Conservation (phyloP, 2,888 invertebrate species). For the Operophtera brumata region DNA sequence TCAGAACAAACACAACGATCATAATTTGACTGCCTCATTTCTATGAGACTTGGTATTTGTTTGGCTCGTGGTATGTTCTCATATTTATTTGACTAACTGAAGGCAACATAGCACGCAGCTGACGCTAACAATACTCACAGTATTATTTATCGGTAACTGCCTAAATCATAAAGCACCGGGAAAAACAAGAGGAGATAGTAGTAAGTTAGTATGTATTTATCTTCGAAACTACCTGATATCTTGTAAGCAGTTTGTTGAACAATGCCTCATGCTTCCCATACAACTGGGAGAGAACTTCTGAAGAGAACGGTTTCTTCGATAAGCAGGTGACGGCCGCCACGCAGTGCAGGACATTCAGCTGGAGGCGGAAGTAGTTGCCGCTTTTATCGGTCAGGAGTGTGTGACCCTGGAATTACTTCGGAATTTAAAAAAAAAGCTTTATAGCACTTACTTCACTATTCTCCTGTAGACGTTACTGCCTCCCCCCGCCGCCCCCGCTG, state of each 20-base stretch:
- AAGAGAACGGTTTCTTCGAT: slow-evolving; percentile 76
- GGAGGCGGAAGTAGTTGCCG: slow-evolving; percentile 82
- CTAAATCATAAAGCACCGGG: too few relatives aligned
- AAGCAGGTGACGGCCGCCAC: slow-evolving; percentile 83
- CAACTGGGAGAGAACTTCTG: slow-evolving; percentile 80
- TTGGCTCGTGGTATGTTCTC: too few relatives aligned
- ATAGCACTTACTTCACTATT: too few relatives aligned
- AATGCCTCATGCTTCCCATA: slow-evolving; percentile 88
- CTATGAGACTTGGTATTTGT: too few relatives aligned
- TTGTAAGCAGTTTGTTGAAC: slow-evolving; percentile 83
- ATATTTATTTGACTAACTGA: too few relatives aligned
- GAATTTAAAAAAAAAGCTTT: background rate
- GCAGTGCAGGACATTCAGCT: slow-evolving; percentile 77
- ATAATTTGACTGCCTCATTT: background rate
- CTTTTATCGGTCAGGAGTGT: slow-evolving; percentile 79
- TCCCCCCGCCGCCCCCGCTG: too few relatives aligned
- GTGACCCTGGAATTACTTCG: slow-evolving; percentile 76
- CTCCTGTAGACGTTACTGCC: too few relatives aligned
- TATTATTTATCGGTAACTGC: too few relatives aligned
- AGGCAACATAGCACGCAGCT: too few relatives aligned
- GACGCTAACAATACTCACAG: too few relatives aligned
- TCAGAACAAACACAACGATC: background rate
- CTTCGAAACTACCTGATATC: slow-evolving; percentile 73
- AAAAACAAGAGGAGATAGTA: too few relatives aligned
- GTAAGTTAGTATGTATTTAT: too few relatives aligned